Evolutionary conservation across 2,113 vertebrate species (phyloP), one percentile per base, ranked within the genome.

Genomic region (Meles meles): DNA sequence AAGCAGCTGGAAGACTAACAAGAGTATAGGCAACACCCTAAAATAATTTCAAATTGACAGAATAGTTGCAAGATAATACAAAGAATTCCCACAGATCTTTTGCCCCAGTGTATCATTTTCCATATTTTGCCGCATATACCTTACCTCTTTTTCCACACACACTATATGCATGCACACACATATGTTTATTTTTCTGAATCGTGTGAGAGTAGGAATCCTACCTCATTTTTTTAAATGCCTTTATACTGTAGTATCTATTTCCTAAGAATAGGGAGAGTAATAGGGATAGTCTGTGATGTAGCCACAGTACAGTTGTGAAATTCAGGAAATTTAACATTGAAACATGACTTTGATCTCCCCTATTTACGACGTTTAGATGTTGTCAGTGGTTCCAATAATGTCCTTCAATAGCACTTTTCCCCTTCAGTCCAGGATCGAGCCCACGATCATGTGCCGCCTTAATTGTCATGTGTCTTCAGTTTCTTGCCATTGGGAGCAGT

Each of bases 171-270:
- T 8, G 15, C 3, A 47, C 7, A 31, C 17, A 5, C 37, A 8
- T 29, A 11, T 0, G 21, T 90, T 89, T 72, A 69, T 47, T 92
- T 96, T 96, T 94, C 39, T 72, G 77, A 96, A 69, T 34, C 17
- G 10, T 39, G 63, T 65, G 44, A 93, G 34, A 87, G 25, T 55
- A 39, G 44, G 55, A 94, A 37, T 77, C 57, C 34, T 65, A 10
- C 5, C 6, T 74, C 2, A 1, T 13, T 65, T 94, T 90, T 67
- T 34, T 61, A 25, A 31, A 31, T 59, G 65, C 44, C 72, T 94
- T 93, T 92, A 39, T 79, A 8, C 31, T 27, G 15, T 63, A 63
- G 34, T 84, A 6, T 61, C 9, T 67, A 9, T 92, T 90, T 95
- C 52, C 34, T 80, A 37, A 80, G 44, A 55, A 44, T 29, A 93